These are phyloP conservation scores for Tautogolabrus adspersus DNA, from an alignment of 2,113 vertebrate genomes.

Conservation along the genomic window DNA sequence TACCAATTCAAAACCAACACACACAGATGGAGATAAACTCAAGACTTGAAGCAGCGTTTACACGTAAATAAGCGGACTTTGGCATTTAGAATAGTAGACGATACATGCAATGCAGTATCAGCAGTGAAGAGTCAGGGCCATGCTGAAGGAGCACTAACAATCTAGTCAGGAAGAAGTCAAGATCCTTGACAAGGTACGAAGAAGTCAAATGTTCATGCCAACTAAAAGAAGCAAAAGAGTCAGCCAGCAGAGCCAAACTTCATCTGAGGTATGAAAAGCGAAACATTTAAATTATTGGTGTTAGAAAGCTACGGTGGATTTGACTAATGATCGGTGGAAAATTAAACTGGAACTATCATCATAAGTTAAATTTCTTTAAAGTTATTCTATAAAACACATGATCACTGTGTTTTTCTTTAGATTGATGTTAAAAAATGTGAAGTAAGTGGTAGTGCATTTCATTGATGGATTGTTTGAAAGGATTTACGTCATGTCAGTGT, in stretches of 20 bases:
- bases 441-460: no score
- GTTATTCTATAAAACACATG: no score
- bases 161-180: not conserved
- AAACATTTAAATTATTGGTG: not conserved
- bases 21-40: not conserved
- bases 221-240: slow-evolving; percentile 21
- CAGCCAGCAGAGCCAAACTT: not conserved
- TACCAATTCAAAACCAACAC: not conserved
- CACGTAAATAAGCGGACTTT: not conserved
- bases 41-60: not conserved
- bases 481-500: no score
- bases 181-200: not conserved
- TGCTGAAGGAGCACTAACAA: not conserved
- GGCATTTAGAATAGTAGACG: not conserved
- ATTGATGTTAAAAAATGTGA: no score
- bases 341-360: no score
- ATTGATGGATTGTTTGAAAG: no score
- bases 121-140: not conserved
- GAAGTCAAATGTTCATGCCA: not conserved
- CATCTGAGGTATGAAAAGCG: not conserved
- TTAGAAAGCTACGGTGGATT: not conserved
- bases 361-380: no score
- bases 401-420: no score
- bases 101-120: slow-evolving; percentile 16
- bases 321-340: not conserved